These are phyloP conservation scores for Oryzias sinensis DNA, from an alignment of 2,797 vertebrate species.

Conservation along the genomic window DNA sequence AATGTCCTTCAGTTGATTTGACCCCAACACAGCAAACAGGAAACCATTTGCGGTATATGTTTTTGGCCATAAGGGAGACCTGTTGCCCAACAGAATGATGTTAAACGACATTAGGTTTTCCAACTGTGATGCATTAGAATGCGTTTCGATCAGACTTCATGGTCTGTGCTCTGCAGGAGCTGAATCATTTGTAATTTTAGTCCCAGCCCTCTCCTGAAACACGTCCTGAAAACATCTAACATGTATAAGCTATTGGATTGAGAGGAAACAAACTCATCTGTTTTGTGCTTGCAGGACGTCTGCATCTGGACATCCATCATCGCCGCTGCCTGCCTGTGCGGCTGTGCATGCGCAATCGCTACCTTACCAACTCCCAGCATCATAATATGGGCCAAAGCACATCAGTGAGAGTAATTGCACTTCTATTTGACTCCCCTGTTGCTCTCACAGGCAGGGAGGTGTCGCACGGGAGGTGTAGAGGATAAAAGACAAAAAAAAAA, in stretches of 20 bases:
- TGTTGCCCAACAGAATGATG: too few relatives aligned
- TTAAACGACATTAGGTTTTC: too few relatives aligned
- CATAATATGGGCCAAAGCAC: conserved; percentile 72
- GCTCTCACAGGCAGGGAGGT: conserved; percentile 14
- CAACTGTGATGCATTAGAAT: too few relatives aligned
- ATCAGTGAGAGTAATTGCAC: conserved; percentile 70
- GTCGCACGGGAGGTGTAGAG: too few relatives aligned
- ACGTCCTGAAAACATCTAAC: conserved; percentile 38
- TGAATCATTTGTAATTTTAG: too few relatives aligned
- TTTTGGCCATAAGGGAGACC: too few relatives aligned
- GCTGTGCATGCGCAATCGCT: conserved; percentile 16
- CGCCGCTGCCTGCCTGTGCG: conserved; percentile 15
- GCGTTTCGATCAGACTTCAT: too few relatives aligned
- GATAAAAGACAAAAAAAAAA: too few relatives aligned
- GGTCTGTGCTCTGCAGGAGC: too few relatives aligned
- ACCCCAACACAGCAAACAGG: too few relatives aligned
- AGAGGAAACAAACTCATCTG: conserved; percentile 48
- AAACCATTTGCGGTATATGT: too few relatives aligned
- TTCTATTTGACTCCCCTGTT: conserved; percentile 51
- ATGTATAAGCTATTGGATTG: conserved; percentile 39
- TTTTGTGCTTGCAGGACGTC: conserved; percentile 55
- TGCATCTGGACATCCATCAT: conserved; percentile 65
- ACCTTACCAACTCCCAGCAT: conserved; percentile 60
- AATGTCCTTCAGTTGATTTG: too few relatives aligned
- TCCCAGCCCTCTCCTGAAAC: neutral